Evolutionary conservation across 2,797 vertebrate genomes (phyloP), one percentile per base, ranked within the genome.

Genomic region (Betta splendens): DNA sequence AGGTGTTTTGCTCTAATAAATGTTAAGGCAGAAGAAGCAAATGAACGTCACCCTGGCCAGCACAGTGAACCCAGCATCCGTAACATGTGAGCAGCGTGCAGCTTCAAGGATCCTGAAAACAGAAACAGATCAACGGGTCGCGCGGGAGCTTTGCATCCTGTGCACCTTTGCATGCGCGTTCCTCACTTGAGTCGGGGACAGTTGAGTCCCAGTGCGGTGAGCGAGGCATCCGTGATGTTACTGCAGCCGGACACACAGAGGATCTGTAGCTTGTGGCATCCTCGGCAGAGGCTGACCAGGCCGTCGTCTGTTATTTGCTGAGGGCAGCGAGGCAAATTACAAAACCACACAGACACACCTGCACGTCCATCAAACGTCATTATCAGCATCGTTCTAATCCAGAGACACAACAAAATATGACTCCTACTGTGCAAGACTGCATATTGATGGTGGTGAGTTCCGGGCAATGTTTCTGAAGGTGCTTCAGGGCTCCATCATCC

Each of bases 251-350:
- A 97, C 69, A 97, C 89, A 85, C 95, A 96, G 20, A 97, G 91
- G 36, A 94, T 93, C 84, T 96, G 95, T 51, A 97, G 91, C 74
- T 92, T 92, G 64, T 90, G 94, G 83, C 95, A 96, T 72, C 95
- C 94, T 68, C 94, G 84, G 78, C 95, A 95, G 42, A 97, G 87
- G 82, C 92, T 94, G 67, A 95, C 94, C 84, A 97, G 89, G 16
- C 95, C 95, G 12, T 96, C 95, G 36, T 97, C 95, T 5, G 95
- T 94, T 68, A 97, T 89, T 85, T 93, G 95, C 94, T 95, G 81
- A 26, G 71, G 79, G 50, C 29, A 53, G 72, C 33, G n/a, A 69
- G 40, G 68, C 2, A 42, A 48, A 69, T 74, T 28, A 61, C 23
- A 60, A 64, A 47, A 64, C 44, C 31, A 64, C 25, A 32, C 28